phyloP scores from a whole-genome alignment of 2,113 vertebrate genomes.

The Willisornis vidua region DNA sequence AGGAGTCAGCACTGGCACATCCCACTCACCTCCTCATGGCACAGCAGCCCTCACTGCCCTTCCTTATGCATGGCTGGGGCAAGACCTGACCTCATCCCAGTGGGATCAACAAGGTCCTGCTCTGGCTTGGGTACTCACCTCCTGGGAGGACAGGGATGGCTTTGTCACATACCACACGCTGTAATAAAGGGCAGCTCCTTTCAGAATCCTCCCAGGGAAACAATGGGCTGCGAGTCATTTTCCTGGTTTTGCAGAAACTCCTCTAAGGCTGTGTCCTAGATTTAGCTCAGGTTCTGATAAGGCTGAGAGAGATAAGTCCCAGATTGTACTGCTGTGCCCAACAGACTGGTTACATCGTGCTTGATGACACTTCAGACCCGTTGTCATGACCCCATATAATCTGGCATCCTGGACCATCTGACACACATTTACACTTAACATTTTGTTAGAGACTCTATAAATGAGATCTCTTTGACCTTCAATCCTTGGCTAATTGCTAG shows the following conservation, averaged over 20 bases:
- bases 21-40: background rate
- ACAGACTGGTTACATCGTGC: slow-evolving; percentile 58
- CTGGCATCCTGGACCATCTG: slow-evolving; percentile 88
- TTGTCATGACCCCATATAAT: slow-evolving; percentile 77
- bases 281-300: slow-evolving; percentile 54
- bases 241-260: slow-evolving; percentile 15
- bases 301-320: slow-evolving; percentile 64
- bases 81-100: background rate
- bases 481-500: slow-evolving; percentile 83
- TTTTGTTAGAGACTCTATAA: slow-evolving; percentile 84
- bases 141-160: background rate
- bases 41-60: background rate
- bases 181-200: background rate
- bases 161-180: rapidly evolving
- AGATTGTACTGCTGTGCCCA: slow-evolving; percentile 74
- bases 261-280: slow-evolving; percentile 62
- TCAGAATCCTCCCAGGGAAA: background rate
- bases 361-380: slow-evolving; percentile 70
- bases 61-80: rapidly evolving
- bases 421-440: slow-evolving; percentile 94
- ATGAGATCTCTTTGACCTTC: slow-evolving; percentile 86
- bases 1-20: background rate
- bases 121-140: rapidly evolving
- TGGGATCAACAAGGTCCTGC: rapidly evolving
- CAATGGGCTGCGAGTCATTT: background rate